These are phyloP conservation scores for Loris lydekkerianus DNA, from an alignment of 2,797 vertebrate genomes.

Conservation along the genomic window DNA sequence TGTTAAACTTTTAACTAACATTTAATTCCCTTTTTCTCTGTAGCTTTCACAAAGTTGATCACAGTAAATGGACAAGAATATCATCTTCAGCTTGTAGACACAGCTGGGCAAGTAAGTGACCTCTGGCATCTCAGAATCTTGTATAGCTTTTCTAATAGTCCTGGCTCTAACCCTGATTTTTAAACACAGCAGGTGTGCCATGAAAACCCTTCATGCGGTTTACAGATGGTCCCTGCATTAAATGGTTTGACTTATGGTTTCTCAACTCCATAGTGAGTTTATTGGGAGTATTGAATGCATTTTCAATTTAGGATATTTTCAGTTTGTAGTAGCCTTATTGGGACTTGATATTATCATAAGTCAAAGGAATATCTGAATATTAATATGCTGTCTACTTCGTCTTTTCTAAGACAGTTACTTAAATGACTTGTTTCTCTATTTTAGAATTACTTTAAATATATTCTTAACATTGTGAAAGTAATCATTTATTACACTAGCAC, in stretches of 20 bases:
- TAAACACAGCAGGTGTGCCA: neutral
- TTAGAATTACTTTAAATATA: neutral
- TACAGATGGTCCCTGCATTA: neutral
- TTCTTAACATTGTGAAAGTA: neutral
- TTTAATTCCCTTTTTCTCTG: constrained; percentile 79
- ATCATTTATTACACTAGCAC: neutral
- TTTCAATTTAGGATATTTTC: neutral
- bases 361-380: neutral
- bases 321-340: neutral
- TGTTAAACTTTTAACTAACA: constrained; percentile 44
- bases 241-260: neutral
- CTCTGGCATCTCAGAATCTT: neutral
- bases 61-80: constrained; percentile 99
- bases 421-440: neutral
- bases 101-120: constrained; percentile 96
- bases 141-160: neutral
- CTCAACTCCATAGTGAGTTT: neutral
- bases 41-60: constrained; percentile 99
- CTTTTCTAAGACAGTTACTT: neutral
- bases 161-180: neutral
- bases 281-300: neutral
- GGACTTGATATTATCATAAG: neutral
- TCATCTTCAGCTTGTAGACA: constrained; percentile 99
- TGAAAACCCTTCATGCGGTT: neutral
- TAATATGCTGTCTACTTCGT: neutral